These are phyloP conservation scores for Myopa testacea DNA, from an alignment of 2,888 invertebrate species.

Conservation along the genomic window DNA sequence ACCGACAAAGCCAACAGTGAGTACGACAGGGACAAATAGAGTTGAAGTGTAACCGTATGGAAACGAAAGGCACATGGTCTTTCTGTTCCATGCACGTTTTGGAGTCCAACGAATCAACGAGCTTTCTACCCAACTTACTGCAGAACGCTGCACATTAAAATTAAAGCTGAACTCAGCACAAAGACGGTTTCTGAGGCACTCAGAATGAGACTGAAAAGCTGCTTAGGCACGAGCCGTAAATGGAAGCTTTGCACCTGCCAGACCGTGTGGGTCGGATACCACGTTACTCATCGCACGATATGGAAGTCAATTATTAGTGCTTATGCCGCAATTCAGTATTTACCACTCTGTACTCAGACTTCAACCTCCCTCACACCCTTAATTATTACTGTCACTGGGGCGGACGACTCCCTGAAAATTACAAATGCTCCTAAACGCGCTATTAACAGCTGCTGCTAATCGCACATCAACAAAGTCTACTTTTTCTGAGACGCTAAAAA, in stretches of 20 bases:
- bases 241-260: background rate
- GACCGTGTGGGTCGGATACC: background rate
- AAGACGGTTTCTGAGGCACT: background rate
- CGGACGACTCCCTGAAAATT: background rate
- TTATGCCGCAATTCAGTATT: slow-evolving; percentile 8
- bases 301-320: background rate
- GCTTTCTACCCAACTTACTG: too few relatives aligned
- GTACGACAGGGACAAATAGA: too few relatives aligned
- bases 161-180: slow-evolving; percentile 13
- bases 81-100: too few relatives aligned
- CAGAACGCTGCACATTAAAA: background rate
- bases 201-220: background rate
- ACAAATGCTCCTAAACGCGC: too few relatives aligned
- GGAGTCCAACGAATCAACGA: too few relatives aligned
- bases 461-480: background rate
- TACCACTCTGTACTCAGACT: background rate
- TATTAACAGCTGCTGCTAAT: background rate
- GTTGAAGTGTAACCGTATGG: too few relatives aligned
- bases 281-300: slow-evolving; percentile 4
- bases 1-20: too few relatives aligned
- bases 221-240: background rate
- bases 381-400: background rate
- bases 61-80: too few relatives aligned
- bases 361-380: too few relatives aligned
- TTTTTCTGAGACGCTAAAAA: too few relatives aligned